These are phyloP conservation scores for Sandelia bainsii DNA, from an alignment of 2,797 vertebrate species.

Conservation along the genomic window DNA sequence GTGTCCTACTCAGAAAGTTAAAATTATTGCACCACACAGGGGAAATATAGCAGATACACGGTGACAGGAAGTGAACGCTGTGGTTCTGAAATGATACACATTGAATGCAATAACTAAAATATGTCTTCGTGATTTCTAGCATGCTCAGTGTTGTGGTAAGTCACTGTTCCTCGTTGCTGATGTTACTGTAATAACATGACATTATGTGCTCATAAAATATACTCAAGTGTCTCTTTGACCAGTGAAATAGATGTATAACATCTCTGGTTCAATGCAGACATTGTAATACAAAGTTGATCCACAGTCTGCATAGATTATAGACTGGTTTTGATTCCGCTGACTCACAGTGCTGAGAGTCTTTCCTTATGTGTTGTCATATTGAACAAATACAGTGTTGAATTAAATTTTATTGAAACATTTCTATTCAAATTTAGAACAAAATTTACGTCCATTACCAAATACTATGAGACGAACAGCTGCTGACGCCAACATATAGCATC, in stretches of 20 bases:
- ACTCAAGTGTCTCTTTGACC: slow-evolving; percentile 5
- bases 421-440: not conserved
- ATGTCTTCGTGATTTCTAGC: slow-evolving; percentile 49
- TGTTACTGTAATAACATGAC: slow-evolving; percentile 34
- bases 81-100: slow-evolving; percentile 54
- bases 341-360: not conserved
- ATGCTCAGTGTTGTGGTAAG: slow-evolving; percentile 36
- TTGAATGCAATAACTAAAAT: slow-evolving; percentile 34
- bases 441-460: not conserved
- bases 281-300: not conserved
- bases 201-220: slow-evolving; percentile 43
- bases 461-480: not conserved
- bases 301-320: not conserved
- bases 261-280: slow-evolving; percentile 6
- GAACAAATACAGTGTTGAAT: not conserved
- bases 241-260: slow-evolving; percentile 5
- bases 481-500: not conserved
- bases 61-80: slow-evolving; percentile 41
- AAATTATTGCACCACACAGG: slow-evolving; percentile 62
- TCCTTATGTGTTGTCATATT: not conserved
- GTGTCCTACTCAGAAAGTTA: slow-evolving; percentile 32
- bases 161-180: slow-evolving; percentile 22
- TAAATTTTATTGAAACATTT: too few relatives aligned
- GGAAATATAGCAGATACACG: slow-evolving; percentile 42
- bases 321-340: not conserved